These are phyloP conservation scores for Orchesella cincta DNA, from an alignment of 1,140 invertebrate species.

Conservation along the genomic window DNA sequence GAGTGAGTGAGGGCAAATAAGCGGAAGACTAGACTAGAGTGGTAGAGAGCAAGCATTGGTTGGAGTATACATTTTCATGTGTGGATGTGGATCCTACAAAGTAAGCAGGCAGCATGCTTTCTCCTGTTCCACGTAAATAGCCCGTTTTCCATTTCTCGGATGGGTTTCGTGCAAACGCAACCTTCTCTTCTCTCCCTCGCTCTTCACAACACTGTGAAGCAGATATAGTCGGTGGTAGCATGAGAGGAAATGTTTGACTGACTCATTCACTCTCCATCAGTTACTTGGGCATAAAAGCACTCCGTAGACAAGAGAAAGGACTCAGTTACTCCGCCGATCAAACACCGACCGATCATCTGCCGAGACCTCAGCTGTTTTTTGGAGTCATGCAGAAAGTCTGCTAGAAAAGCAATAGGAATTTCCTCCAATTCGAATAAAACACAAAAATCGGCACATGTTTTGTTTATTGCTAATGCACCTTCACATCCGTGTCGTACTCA, in stretches of 20 bases:
- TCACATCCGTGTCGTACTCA: not conserved
- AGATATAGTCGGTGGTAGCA: not conserved
- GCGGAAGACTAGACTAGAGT: slow-evolving; percentile 3
- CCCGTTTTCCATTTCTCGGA: not conserved
- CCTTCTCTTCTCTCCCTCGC: not conserved
- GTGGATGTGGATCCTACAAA: not conserved
- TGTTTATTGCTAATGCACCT: not conserved
- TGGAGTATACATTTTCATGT: not conserved
- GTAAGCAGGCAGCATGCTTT: not conserved
- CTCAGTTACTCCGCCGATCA: not conserved
- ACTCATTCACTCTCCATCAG: not conserved
- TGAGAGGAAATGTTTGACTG: too few relatives aligned
- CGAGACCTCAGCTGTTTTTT: not conserved
- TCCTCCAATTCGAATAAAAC: not conserved
- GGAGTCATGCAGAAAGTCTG: too few relatives aligned
- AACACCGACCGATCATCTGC: not conserved
- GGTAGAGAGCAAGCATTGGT: not conserved
- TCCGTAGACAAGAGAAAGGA: not conserved
- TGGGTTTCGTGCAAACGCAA: not conserved
- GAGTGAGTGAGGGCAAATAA: not conserved
- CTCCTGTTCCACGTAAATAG: not conserved
- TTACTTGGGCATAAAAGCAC: not conserved
- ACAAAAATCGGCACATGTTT: not conserved
- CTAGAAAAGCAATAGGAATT: too few relatives aligned
- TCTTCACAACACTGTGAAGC: not conserved